Evolutionary conservation across 2,113 vertebrate species (phyloP).

Genomic region (Poicephalus gulielmi): DNA sequence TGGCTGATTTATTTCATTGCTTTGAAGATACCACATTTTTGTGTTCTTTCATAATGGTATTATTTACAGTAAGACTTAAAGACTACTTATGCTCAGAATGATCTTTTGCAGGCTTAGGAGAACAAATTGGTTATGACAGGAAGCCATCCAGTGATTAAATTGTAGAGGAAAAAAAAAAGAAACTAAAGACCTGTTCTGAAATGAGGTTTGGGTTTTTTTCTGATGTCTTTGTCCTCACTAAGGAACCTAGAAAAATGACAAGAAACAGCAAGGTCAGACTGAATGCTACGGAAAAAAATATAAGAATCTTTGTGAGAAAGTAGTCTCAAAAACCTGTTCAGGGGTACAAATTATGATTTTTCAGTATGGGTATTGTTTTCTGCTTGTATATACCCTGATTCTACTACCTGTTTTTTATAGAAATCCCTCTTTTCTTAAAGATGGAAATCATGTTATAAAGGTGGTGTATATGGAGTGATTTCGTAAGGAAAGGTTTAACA

Average conservation of each 20-base stretch:
- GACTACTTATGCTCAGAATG: not conserved
- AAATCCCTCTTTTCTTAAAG: not conserved
- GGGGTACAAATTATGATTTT: not conserved
- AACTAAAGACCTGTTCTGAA: not conserved
- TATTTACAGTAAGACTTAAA: not conserved
- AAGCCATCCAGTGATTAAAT: not conserved
- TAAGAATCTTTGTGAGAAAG: not conserved
- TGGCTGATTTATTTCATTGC: not conserved
- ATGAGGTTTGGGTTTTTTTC: not conserved
- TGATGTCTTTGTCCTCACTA: not conserved
- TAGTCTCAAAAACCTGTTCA: not conserved
- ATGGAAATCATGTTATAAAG: not conserved
- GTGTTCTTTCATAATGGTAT: not conserved
- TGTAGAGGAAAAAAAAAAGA: not conserved
- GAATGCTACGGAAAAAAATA: not conserved
- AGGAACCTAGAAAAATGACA: not conserved
- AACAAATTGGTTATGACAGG: not conserved
- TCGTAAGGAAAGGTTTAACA: not conserved
- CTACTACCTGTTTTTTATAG: not conserved
- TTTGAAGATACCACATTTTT: not conserved
- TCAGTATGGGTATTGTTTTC: fast-evolving
- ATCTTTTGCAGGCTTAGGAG: not conserved
- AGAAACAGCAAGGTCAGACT: not conserved
- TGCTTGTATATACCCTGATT: not conserved
- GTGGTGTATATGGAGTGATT: not conserved